These are phyloP conservation scores for Hippoglossus hippoglossus DNA, from an alignment of 2,797 vertebrate species.

Conservation along the genomic window DNA sequence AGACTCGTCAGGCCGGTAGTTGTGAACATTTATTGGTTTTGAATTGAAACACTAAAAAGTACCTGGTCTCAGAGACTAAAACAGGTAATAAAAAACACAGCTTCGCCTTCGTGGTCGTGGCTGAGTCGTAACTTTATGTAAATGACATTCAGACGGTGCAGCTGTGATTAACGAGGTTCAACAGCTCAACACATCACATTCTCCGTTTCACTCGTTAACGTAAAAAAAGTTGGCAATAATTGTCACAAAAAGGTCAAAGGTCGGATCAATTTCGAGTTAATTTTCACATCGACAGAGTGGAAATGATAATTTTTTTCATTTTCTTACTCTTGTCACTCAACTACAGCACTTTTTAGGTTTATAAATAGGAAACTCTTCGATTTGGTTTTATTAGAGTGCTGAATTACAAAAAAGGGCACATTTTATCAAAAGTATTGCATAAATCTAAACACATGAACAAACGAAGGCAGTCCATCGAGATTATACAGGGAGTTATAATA, in stretches of 20 bases:
- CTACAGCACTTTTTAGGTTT: background rate
- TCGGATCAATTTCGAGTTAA: conserved; percentile 17
- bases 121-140: conserved; percentile 21
- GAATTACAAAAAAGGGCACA: conserved; percentile 59
- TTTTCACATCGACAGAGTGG: conserved; percentile 13
- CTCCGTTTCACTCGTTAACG: background rate
- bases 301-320: background rate
- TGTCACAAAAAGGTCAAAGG: conserved; percentile 31
- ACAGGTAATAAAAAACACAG: conserved; percentile 53
- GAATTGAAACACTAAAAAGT: conserved; percentile 63
- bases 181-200: background rate
- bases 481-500: conserved; percentile 52
- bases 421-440: conserved; percentile 73
- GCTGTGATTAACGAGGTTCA: conserved; percentile 34
- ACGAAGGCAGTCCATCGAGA: conserved; percentile 16
- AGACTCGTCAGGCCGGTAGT: background rate
- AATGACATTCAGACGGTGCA: conserved; percentile 51
- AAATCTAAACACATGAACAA: conserved; percentile 57
- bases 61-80: conserved; percentile 50
- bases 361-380: conserved; percentile 11
- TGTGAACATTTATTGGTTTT: conserved; percentile 74
- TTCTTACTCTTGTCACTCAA: background rate
- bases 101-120: conserved; percentile 38
- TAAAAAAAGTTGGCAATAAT: conserved; percentile 16
- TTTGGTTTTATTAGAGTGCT: conserved; percentile 40